Evolutionary conservation across 2,113 vertebrate species (phyloP).

Genomic region (Rostratula benghalensis): DNA sequence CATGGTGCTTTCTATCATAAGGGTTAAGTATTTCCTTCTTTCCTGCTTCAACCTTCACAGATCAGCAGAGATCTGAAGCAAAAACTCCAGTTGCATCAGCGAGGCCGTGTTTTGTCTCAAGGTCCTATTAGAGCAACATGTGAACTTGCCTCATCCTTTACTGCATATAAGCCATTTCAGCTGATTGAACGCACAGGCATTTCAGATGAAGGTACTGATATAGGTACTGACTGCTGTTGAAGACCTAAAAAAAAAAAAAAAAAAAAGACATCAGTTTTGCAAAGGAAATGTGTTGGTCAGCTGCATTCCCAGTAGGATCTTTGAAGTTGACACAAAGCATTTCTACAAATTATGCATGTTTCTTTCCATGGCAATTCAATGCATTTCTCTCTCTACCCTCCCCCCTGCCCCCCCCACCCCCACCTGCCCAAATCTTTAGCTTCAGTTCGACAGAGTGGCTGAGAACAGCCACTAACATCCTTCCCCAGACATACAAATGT

Average conservation of each 20-base stretch:
- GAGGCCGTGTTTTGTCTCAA: background rate
- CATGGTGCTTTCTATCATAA: background rate
- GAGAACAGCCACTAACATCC: conserved; percentile 30
- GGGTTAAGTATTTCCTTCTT: background rate
- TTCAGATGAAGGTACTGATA: background rate
- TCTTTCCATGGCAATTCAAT: conserved; percentile 35
- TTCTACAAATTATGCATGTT: conserved; percentile 59
- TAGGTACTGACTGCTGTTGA: background rate
- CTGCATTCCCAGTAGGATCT: conserved; percentile 49
- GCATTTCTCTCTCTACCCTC: background rate
- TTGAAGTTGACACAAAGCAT: conserved; percentile 54
- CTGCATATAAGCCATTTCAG: background rate
- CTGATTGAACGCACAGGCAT: background rate
- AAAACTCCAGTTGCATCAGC: background rate
- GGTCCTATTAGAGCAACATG: background rate
- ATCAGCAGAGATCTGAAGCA: background rate
- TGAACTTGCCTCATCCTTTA: background rate
- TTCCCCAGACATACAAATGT: conserved; percentile 20
- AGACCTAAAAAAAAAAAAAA: background rate
- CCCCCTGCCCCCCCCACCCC: background rate
- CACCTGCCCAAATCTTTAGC: conserved; percentile 49
- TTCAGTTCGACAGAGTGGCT: conserved; percentile 24
- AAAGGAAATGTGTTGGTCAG: background rate
- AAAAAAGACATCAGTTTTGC: background rate
- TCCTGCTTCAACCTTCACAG: background rate